These are phyloP conservation scores for Rousettus leschenaultii DNA, from an alignment of 2,113 vertebrate genomes.

Conservation along the genomic window DNA sequence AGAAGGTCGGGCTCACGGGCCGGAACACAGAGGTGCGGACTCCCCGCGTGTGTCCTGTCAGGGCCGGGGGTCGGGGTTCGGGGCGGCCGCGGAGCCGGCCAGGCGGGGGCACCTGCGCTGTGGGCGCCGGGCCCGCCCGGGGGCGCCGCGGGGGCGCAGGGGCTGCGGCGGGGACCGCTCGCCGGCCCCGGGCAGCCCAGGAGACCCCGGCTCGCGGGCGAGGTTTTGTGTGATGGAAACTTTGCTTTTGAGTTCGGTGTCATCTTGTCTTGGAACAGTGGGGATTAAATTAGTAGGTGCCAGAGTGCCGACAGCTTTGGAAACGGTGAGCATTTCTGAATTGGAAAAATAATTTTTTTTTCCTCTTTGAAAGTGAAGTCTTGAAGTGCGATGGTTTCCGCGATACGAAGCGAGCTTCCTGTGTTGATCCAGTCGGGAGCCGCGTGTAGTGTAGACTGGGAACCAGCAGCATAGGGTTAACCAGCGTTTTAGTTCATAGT, in stretches of 20 bases:
- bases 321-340: background rate
- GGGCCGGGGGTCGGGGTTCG: background rate
- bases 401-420: background rate
- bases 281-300: background rate
- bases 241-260: background rate
- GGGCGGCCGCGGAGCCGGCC: background rate
- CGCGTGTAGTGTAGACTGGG: background rate
- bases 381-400: background rate
- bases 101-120: background rate
- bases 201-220: background rate
- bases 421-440: background rate
- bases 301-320: background rate
- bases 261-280: background rate
- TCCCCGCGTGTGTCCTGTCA: background rate
- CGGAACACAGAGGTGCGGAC: background rate
- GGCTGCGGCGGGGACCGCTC: background rate
- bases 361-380: background rate
- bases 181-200: background rate
- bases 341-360: background rate
- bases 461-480: background rate
- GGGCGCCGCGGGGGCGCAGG: background rate
- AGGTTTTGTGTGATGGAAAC: background rate
- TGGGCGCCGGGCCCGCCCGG: rapidly evolving
- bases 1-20: background rate
- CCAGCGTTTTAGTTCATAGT: background rate